Conservation (phyloP, 2,113 vertebrate species). For the Hyla sarda region DNA sequence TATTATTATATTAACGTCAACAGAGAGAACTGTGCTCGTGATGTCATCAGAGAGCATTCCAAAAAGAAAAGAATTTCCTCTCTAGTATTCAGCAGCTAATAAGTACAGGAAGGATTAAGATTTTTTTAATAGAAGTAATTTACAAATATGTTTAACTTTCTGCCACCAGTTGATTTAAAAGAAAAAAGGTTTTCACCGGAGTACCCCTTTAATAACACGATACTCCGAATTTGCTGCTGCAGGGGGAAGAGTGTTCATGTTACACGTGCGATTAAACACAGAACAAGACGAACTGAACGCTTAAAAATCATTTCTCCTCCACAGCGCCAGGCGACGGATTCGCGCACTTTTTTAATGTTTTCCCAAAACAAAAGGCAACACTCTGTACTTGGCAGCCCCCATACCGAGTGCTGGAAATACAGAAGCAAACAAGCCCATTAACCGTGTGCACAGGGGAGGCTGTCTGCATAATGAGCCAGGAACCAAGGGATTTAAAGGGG, state of each 20-base stretch:
- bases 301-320: slow-evolving; percentile 65
- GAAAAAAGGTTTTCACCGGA: no score
- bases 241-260: slow-evolving; percentile 59
- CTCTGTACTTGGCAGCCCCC: slow-evolving; percentile 60
- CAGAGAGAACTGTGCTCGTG: no score
- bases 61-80: no score
- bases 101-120: no score
- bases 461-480: slow-evolving; percentile 60
- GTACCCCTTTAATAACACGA: not conserved
- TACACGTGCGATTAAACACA: not conserved
- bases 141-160: no score
- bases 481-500: slow-evolving; percentile 49
- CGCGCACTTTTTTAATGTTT: slow-evolving; percentile 63
- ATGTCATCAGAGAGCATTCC: no score
- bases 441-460: slow-evolving; percentile 63
- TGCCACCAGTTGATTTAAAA: no score
- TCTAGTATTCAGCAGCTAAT: no score
- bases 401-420: slow-evolving; percentile 62
- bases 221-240: not conserved
- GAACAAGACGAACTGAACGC: slow-evolving; percentile 67
- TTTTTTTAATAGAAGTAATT: no score
- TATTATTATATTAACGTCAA: no score
- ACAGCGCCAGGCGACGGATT: slow-evolving; percentile 62
- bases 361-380: slow-evolving; percentile 70
- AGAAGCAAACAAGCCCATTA: slow-evolving; percentile 60